phyloP scores from a whole-genome alignment of 2,888 invertebrate genomes.

The Crocallis elinguaria region DNA sequence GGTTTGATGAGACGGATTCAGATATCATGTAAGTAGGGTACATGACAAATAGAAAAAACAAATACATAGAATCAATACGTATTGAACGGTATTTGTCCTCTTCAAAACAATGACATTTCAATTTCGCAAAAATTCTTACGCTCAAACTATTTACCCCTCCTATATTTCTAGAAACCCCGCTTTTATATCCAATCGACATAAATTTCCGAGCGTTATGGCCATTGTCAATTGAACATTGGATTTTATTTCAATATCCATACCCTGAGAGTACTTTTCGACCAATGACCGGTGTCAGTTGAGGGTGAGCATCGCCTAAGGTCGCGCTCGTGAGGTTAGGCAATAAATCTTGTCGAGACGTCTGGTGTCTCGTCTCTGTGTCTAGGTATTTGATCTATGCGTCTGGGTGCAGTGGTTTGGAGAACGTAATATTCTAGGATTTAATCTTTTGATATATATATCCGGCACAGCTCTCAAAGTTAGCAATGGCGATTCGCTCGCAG shows the following conservation, averaged over 20 bases:
- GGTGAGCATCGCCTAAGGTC: slow-evolving; percentile 29
- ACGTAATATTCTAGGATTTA: neutral
- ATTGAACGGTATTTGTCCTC: no score
- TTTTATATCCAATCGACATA: slow-evolving; percentile 11
- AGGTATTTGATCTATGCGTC: slow-evolving; percentile 15
- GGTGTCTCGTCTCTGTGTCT: slow-evolving; percentile 39
- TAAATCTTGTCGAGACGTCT: slow-evolving; percentile 39
- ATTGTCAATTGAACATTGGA: slow-evolving; percentile 4
- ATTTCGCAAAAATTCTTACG: no score
- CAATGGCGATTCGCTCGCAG: no score
- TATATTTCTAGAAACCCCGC: neutral
- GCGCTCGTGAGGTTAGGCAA: slow-evolving; percentile 27
- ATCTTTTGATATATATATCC: neutral
- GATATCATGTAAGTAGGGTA: no score
- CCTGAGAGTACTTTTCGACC: slow-evolving; percentile 17
- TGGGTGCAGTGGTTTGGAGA: slow-evolving; percentile 4
- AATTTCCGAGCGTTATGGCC: slow-evolving; percentile 8
- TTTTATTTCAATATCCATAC: slow-evolving; percentile 20
- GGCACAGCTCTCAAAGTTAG: no score
- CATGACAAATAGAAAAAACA: no score
- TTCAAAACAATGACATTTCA: no score
- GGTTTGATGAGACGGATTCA: no score
- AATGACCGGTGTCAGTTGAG: slow-evolving; percentile 13
- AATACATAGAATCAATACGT: no score
- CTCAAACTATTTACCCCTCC: neutral